Percentiles rank a stretch among this genome's conserved stretches.
phyloP scores from a whole-genome alignment of 2,888 invertebrate genomes.

The Hyposoter didymator region DNA sequence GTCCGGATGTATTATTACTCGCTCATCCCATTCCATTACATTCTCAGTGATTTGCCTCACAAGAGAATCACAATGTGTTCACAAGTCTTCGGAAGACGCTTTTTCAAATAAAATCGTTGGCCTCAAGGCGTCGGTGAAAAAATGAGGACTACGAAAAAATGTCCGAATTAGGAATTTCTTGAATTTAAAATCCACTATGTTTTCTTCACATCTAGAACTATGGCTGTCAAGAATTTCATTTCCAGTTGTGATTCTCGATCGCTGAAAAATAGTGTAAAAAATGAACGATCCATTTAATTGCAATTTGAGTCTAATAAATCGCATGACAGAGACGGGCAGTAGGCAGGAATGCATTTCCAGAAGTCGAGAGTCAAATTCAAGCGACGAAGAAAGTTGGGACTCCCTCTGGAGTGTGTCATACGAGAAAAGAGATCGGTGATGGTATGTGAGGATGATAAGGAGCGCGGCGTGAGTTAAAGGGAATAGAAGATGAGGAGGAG shows the following conservation, averaged over 20 bases:
- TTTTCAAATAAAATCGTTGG: neutral
- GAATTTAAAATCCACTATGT: neutral
- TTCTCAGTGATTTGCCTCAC: neutral
- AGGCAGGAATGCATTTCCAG: constrained; percentile 56
- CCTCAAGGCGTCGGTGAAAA: neutral
- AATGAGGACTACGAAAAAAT: too few relatives aligned
- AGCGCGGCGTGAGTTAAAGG: constrained; percentile 34
- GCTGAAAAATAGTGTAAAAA: neutral
- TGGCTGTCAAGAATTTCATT: neutral
- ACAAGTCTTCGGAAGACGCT: neutral
- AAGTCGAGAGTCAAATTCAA: constrained; percentile 30
- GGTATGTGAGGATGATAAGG: constrained; percentile 70
- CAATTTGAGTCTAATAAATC: neutral
- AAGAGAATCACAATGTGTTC: neutral
- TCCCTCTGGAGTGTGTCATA: constrained; percentile 41
- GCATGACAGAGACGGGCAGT: constrained; percentile 34
- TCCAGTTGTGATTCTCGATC: neutral
- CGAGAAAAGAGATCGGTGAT: constrained; percentile 64
- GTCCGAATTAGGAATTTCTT: too few relatives aligned
- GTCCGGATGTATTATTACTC: constrained; percentile 50
- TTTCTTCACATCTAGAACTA: neutral
- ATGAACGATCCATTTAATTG: neutral
- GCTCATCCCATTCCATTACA: neutral
- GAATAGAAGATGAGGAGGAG: neutral
- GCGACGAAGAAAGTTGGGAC: constrained; percentile 33